phyloP scores from a whole-genome alignment of 2,113 vertebrate species.

The Glaucomys volans region DNA sequence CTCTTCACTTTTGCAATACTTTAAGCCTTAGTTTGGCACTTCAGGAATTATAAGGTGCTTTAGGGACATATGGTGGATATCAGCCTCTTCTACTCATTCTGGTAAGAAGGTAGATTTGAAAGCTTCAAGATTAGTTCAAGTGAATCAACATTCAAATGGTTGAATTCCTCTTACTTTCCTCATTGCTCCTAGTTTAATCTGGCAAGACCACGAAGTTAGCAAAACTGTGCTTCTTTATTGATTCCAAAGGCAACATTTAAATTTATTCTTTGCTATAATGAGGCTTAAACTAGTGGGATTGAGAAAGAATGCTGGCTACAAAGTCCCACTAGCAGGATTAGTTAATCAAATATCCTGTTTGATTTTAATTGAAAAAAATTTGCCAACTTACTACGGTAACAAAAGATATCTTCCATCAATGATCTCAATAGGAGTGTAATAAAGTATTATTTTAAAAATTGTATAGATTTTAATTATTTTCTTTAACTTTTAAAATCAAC shows the following conservation, averaged over 20 bases:
- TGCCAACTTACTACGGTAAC: constrained; percentile 58
- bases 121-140: constrained; percentile 42
- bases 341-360: constrained; percentile 70
- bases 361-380: constrained; percentile 75
- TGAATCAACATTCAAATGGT: constrained; percentile 66
- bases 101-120: constrained; percentile 1
- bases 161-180: constrained; percentile 69
- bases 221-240: constrained; percentile 74
- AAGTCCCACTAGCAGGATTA: constrained; percentile 36
- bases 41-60: neutral
- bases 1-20: neutral
- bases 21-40: neutral
- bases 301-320: constrained; percentile 48
- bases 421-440: neutral
- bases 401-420: neutral
- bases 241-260: constrained; percentile 77
- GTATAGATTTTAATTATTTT: neutral
- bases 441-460: neutral
- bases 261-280: constrained; percentile 74
- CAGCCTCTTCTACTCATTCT: constrained; percentile 16
- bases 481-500: constrained; percentile 51
- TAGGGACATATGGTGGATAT: neutral
- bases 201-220: constrained; percentile 77
- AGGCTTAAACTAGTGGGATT: constrained; percentile 57
- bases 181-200: constrained; percentile 66